A percentile compares a stretch with the other conserved stretches of the same genome.
Conservation (phyloP, 2,113 vertebrate genomes). For the Ammodramus savannarum region DNA sequence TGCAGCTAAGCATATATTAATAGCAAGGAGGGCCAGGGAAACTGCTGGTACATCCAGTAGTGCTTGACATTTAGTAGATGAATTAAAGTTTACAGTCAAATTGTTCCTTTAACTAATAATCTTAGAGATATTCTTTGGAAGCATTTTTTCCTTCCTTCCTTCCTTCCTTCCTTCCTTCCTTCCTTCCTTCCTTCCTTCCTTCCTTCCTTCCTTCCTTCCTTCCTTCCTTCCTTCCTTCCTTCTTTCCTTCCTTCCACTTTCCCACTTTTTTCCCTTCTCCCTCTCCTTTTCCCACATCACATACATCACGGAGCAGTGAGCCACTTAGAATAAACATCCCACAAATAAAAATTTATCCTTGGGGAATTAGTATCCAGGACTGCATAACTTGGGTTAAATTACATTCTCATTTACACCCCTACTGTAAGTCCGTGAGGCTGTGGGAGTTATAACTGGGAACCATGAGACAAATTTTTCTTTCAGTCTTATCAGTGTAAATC, state of each 20-base stretch:
- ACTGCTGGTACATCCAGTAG: constrained; percentile 7
- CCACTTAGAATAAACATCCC: constrained; percentile 1
- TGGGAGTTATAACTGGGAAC: background rate
- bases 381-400: constrained; percentile 21
- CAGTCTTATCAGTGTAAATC: constrained; percentile 24
- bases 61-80: constrained; percentile 52
- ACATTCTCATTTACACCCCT: constrained; percentile 7
- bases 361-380: constrained; percentile 7
- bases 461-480: constrained; percentile 22
- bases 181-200: too few relatives aligned
- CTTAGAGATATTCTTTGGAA: background rate
- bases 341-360: constrained; percentile 14
- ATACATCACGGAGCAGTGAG: background rate
- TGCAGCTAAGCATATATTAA: constrained; percentile 43
- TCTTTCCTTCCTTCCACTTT: too few relatives aligned
- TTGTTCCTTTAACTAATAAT: constrained; percentile 25
- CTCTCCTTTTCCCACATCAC: background rate
- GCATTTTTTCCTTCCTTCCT: too few relatives aligned
- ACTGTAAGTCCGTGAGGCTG: background rate
- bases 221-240: too few relatives aligned
- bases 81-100: constrained; percentile 44
- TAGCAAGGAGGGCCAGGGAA: constrained; percentile 22
- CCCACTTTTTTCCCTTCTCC: background rate
- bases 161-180: background rate
- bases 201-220: background rate